Base-by-base conservation (phyloP, 2,797 vertebrate species). In the Macropodus opercularis region DNA sequence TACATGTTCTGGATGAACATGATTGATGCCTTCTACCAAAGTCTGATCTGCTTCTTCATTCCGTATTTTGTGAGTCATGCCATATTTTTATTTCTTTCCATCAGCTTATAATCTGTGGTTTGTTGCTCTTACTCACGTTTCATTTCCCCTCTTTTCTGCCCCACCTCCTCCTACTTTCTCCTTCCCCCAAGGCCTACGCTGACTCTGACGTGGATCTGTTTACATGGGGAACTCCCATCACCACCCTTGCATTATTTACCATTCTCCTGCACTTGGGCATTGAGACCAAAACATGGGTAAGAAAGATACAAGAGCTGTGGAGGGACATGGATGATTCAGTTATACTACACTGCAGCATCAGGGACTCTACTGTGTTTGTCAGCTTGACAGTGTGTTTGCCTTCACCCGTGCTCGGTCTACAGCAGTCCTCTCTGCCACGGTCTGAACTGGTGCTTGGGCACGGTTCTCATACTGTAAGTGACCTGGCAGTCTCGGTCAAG, bases 1-100 rank as follows among this genome's bases (percentile, higher is more conserved):
- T 93, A 94, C 6, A 95, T 98, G 88, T 99, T 99, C 92, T 99
- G 98, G 98, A 93, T 97, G 86, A 99, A 96, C 80, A 99, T 99
- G 97, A 94, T 96, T 0, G 98, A 99, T 71, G 97, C 97, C 10
- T 91, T 96, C 87, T 98, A 98, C 92, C 98, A 99, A 91, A 99
- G 97, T 80, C 91, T 99, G 49, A 74, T 96, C 75, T 99, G 98
- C 85, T 99, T 98, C 86, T 98, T 96, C 91, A 94, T 99, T 42
- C 96, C 97, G 1, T 99, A 98, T 88, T 95, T 98, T 65, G 98
- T 99, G 90, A 96, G 97, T 95, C 15, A 42, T 7, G 0, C 55
- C 47, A 12, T 32, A 31, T 11, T 31, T 12, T 32, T 13, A 3
- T 50, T 35, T 10, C 19, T 56, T 47, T 26, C 22, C 49, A 19